Conservation (phyloP, 2,113 vertebrate species). For the Oncorhynchus mykiss region DNA sequence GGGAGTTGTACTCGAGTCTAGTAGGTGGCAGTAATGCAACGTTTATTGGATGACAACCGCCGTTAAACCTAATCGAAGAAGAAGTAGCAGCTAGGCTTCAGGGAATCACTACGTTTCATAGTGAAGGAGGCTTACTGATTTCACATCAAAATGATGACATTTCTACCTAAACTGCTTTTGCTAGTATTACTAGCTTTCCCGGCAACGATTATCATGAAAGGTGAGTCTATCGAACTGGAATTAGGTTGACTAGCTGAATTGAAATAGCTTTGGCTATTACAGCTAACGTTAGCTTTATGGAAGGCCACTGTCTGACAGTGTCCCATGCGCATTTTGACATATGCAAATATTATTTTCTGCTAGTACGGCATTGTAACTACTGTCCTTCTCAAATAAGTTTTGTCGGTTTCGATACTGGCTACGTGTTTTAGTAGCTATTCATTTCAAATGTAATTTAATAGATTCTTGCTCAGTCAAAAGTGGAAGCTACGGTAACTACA, state of each 20-base stretch:
- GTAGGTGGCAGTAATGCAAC: too few relatives aligned
- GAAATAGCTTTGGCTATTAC: conserved; percentile 6
- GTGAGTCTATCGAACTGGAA: conserved; percentile 29
- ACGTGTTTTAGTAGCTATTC: not conserved
- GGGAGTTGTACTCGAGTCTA: too few relatives aligned
- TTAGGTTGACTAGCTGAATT: conserved; percentile 17
- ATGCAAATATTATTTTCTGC: too few relatives aligned
- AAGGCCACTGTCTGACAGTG: not conserved
- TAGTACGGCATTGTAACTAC: too few relatives aligned
- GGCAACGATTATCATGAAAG: conserved; percentile 52
- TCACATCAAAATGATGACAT: conserved; percentile 55
- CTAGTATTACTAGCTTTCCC: conserved; percentile 63
- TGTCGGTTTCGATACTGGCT: too few relatives aligned
- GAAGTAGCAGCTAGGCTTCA: not conserved
- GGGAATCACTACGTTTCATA: not conserved
- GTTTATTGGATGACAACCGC: too few relatives aligned
- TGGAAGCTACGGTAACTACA: too few relatives aligned
- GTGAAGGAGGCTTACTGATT: not conserved
- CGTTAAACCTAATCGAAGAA: too few relatives aligned
- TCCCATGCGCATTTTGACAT: too few relatives aligned
- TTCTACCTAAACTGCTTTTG: conserved; percentile 64
- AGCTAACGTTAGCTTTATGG: not conserved
- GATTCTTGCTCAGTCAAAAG: not conserved
- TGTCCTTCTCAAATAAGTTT: too few relatives aligned
- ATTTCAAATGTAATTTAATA: not conserved